Conservation (phyloP, 2,888 invertebrate species). For the Opisthograptis luteolata region DNA sequence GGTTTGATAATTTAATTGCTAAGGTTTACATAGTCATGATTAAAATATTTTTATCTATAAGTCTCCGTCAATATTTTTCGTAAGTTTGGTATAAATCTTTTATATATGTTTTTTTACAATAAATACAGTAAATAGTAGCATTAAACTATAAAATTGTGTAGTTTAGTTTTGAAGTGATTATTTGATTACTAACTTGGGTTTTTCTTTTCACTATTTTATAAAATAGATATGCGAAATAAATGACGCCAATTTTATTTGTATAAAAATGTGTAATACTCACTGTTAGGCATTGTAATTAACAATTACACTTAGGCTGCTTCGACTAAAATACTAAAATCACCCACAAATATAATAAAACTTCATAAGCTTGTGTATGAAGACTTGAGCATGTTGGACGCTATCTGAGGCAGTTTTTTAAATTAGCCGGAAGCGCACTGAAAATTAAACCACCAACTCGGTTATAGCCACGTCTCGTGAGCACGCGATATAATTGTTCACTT, state of each 20-base stretch:
- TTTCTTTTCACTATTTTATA: not conserved
- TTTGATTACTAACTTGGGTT: too few species aligned
- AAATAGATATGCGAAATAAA: too few species aligned
- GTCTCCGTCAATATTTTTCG: too few species aligned
- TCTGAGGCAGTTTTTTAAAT: conserved; percentile 2
- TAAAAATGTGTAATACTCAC: conserved; percentile 12
- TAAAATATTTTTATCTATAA: too few species aligned
- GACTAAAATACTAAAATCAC: not conserved
- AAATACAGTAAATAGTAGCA: too few species aligned
- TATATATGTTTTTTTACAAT: too few species aligned
- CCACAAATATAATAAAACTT: not conserved
- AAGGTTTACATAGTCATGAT: too few species aligned
- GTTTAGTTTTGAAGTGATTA: too few species aligned
- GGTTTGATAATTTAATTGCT: too few species aligned
- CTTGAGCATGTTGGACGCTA: conserved; percentile 10
- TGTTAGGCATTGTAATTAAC: conserved; percentile 4
- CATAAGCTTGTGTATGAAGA: conserved; percentile 6
- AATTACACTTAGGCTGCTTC: not conserved
- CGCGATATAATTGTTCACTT: conserved; percentile 29
- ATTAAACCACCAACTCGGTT: not conserved
- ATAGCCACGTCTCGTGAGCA: conserved; percentile 14
- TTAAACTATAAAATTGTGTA: too few species aligned
- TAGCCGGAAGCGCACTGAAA: conserved; percentile 7
- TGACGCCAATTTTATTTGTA: too few species aligned
- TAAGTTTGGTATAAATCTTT: too few species aligned